Evolutionary conservation across 2,888 invertebrate species (phyloP), one percentile per base, ranked within the genome.

Genomic region (Drosophila atripex): DNA sequence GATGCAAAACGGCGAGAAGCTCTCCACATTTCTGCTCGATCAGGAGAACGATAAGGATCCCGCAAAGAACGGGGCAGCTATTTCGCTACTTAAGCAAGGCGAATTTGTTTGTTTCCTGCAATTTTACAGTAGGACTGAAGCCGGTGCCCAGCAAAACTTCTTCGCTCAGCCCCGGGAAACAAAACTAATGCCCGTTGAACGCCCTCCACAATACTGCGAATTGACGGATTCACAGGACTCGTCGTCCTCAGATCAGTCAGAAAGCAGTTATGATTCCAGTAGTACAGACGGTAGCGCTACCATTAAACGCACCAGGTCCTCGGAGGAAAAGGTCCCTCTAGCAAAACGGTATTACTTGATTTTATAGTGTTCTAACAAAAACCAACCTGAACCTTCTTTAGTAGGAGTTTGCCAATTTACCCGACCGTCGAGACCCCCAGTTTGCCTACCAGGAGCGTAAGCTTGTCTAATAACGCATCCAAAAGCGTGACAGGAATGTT

Each of bases 41-140:
- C 35, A 16, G 28, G 30, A 30, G 11, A 51, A 35, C 5, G 38
- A 47, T 5, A 11, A 12, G 12, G 43, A 43, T 21, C 43, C 18
- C 8, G 63, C 65, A 14, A 61, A 71, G 4, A 63, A 77, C 35
- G 77, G 74, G 7, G 39, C 61, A 1, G 74, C 80, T 0, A 60
- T 77, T 50, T 77, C 72, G 3, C 38, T 80, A 8, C 66, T 72
- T 14, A 51, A 11, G 1, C 41, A 25, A 3, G 16, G 65, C 0
- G 30, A 65, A 8, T 77, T 79, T 28, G 51, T 50, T 0, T 75
- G 72, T 18, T 75, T 77, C 12, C 16, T 78, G 11, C 75, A 78
- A 21, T 61, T 78, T 1, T 77, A 80, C 21, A 70, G 47, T 8
- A 46, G 54, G 0, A 35, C 39, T 6, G 69, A 78, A 41, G 60